Evolutionary conservation across 2,797 vertebrate genomes (phyloP).

Genomic region (Caiman crocodilus): DNA sequence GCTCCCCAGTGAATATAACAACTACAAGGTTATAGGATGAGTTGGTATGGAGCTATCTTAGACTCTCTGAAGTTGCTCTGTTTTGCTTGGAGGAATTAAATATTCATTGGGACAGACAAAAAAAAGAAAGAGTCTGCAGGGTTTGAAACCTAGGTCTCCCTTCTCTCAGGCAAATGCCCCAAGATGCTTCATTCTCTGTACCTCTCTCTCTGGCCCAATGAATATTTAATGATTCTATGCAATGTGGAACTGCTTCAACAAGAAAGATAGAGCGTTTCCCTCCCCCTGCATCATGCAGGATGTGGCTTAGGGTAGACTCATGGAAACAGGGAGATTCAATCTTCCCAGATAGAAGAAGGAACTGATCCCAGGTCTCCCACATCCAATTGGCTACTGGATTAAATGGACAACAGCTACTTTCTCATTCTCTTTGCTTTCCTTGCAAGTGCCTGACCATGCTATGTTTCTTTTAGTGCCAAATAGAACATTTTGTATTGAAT

Average conservation of each 20-base stretch:
- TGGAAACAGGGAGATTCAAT: neutral
- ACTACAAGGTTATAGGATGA: neutral
- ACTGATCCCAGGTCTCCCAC: neutral
- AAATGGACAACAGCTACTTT: neutral
- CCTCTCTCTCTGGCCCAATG: neutral
- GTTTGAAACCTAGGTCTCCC: neutral
- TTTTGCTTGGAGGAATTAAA: neutral
- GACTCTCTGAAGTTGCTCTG: neutral
- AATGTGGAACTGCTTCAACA: neutral
- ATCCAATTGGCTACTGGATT: neutral
- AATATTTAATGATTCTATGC: constrained; percentile 28
- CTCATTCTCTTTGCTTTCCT: neutral
- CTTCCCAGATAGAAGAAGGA: constrained; percentile 34
- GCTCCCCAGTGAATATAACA: neutral
- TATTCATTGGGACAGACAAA: neutral
- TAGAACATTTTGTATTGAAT: neutral
- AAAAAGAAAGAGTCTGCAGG: neutral
- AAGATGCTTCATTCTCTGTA: neutral
- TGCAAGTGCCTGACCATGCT: constrained; percentile 1
- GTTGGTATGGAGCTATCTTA: neutral
- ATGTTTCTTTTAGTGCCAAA: neutral
- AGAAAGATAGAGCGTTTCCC: neutral
- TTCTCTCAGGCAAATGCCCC: constrained; percentile 18
- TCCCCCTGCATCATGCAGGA: neutral
- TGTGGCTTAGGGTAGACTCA: neutral